These are phyloP conservation scores for Callyntrura guangdongensis DNA, from an alignment of 2,888 invertebrate species.

Conservation along the genomic window DNA sequence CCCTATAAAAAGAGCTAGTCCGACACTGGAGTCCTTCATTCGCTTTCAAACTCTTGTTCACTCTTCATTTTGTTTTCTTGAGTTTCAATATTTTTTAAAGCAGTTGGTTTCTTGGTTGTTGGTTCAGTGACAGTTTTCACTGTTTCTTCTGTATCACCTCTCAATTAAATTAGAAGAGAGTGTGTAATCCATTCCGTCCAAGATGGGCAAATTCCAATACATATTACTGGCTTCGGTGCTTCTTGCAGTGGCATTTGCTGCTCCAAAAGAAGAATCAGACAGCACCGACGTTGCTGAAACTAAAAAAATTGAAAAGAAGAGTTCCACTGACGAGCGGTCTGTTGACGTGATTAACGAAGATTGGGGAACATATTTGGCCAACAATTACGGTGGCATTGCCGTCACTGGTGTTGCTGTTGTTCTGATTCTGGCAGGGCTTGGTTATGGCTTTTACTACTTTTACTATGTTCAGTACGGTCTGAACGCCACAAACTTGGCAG, in stretches of 20 bases:
- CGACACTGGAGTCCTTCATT: conserved; percentile 61
- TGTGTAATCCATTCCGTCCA: neutral
- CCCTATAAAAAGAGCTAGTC: conserved; percentile 74
- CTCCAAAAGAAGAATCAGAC: conserved; percentile 81
- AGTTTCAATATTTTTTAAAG: neutral
- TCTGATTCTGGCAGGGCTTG: conserved; percentile 80
- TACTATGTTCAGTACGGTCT: conserved; percentile 74
- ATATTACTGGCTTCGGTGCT: conserved; percentile 78
- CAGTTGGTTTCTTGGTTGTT: conserved; percentile 21
- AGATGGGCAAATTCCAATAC: conserved; percentile 72
- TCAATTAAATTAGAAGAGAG: conserved; percentile 20
- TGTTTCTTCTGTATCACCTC: neutral
- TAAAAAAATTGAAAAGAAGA: conserved; percentile 61
- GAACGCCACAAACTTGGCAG: conserved; percentile 5
- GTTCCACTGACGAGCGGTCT: conserved; percentile 71
- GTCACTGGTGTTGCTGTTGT: conserved; percentile 74
- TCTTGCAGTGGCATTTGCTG: conserved; percentile 80
- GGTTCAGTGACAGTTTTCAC: conserved; percentile 10
- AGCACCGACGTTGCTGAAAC: conserved; percentile 54
- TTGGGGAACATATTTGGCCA: conserved; percentile 78
- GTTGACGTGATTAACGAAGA: conserved; percentile 80
- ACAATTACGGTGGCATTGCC: conserved; percentile 77
- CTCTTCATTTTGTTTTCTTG: conserved; percentile 41
- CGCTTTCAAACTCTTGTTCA: conserved; percentile 46
- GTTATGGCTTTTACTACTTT: conserved; percentile 81